phyloP scores from a whole-genome alignment of 92 coral and sea anemone genomes.

The Montipora capitata region DNA sequence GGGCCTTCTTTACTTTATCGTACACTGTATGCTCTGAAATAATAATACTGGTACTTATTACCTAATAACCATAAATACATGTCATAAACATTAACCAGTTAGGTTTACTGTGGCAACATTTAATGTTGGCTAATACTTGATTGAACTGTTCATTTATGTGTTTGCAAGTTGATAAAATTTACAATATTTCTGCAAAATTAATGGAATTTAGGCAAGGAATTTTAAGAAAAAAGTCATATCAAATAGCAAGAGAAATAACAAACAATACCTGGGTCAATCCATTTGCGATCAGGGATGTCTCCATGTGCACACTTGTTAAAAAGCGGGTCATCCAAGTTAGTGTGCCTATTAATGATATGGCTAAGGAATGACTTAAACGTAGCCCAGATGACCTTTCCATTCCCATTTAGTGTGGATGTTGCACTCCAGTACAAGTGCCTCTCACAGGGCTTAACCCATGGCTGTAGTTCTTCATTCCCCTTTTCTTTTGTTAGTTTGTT shows the following conservation, averaged over 20 bases:
- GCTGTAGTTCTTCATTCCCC: not conserved
- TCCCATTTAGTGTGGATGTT: not conserved
- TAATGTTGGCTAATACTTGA: not conserved
- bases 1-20: not conserved
- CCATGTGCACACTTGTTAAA: conserved; percentile 45
- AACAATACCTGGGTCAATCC: conserved; percentile 8
- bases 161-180: not conserved
- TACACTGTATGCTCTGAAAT: conserved; percentile 1
- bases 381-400: not conserved
- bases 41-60: not conserved
- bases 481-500: conserved; percentile 20
- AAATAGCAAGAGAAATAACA: not conserved
- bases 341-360: not conserved
- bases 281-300: not conserved
- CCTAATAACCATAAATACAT: too few relatives aligned
- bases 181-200: not conserved
- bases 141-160: too few relatives aligned
- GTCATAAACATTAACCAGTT: too few relatives aligned
- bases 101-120: not conserved
- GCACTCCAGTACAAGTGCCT: conserved; percentile 3
- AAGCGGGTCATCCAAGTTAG: not conserved
- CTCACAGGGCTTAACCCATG: conserved; percentile 10
- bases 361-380: not conserved
- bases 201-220: not conserved
- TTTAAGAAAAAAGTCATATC: not conserved